Base-by-base conservation (phyloP, 1,140 invertebrate genomes). In the Berghia stephanieae region DNA sequence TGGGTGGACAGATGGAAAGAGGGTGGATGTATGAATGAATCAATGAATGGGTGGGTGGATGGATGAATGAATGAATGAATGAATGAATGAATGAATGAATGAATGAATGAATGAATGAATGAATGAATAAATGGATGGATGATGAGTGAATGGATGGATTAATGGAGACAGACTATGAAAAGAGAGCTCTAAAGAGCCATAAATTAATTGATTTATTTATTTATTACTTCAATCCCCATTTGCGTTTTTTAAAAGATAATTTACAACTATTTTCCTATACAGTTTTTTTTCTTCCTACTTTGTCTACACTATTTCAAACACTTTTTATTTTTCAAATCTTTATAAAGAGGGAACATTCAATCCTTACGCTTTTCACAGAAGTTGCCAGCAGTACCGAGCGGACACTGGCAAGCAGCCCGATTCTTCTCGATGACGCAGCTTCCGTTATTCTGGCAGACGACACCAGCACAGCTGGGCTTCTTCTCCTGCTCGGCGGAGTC, bases 311-410 rank as follows among this genome's bases (percentile, higher is more conserved):
- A 8, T 1, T 13, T 36, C 44, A n/a, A n/a, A n/a, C n/a, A n/a
- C n/a, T n/a, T n/a, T n/a, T n/a, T n/a, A n/a, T n/a, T n/a, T 24
- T 3, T 52, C 18, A 38, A 18, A 46, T 18, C 69, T 36, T 70
- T 55, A 16, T 6, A 8, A 31, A 27, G 66, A 60, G 27, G 8
- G 27, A 44, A 31, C 4, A 74, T 74, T n/a, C 36, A 13, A 16
- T n/a, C 13, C 79, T 75, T 80, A 87, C 86, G 78, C 80, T 78
- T 83, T 72, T 86, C 82, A 82, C 86, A 87, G 49, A 68, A 75
- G 24, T 66, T 74, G 27, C 86, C 86, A 49, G 40, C 44, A 36
- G 77, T 81, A 2, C 85, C 85, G 18, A 87, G 72, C 13, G 80
- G 82, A 79, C 86, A 87, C 24, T 82, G 69, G 75, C 86, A 87